A percentile compares a stretch with the other conserved stretches of the same genome.
Conservation (phyloP, 1,140 invertebrate genomes). For the Zaprionus camerounensis region DNA sequence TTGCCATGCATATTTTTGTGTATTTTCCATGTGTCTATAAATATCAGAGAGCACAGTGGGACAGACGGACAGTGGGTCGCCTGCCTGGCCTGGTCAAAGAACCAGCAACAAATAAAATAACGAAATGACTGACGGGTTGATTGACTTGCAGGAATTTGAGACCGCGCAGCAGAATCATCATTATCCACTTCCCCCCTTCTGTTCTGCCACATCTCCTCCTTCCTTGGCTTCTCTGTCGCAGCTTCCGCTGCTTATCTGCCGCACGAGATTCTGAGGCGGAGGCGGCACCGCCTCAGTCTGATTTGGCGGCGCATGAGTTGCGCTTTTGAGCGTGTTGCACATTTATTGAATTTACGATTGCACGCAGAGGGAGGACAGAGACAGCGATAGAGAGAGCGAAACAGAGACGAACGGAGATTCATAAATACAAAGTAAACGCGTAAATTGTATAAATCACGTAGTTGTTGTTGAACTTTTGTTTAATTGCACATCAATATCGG, state of each 20-base stretch:
- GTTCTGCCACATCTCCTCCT: not conserved
- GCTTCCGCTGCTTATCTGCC: slow-evolving; percentile 66
- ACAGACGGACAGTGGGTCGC: slow-evolving; percentile 8
- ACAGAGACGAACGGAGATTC: not conserved
- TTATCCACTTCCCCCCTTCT: slow-evolving; percentile 1
- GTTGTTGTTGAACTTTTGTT: slow-evolving; percentile 43
- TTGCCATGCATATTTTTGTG: slow-evolving; percentile 41
- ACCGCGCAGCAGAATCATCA: slow-evolving; percentile 5
- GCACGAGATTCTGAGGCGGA: slow-evolving; percentile 38
- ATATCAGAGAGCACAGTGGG: slow-evolving; percentile 39
- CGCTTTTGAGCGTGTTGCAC: slow-evolving; percentile 57
- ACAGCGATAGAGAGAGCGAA: not conserved
- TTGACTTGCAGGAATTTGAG: slow-evolving; percentile 75
- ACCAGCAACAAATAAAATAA: slow-evolving; percentile 41
- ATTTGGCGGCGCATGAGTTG: slow-evolving; percentile 41
- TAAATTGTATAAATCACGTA: slow-evolving; percentile 27
- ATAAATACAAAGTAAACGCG: slow-evolving; percentile 24
- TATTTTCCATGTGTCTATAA: slow-evolving; percentile 72
- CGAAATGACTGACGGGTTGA: slow-evolving; percentile 65
- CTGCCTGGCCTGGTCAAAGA: slow-evolving; percentile 40
- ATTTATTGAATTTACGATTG: slow-evolving; percentile 36
- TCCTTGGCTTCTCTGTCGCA: slow-evolving; percentile 3
- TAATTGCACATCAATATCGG: slow-evolving; percentile 58
- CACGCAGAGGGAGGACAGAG: not conserved
- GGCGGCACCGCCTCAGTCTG: not conserved